Base-by-base conservation (phyloP, 2,888 invertebrate genomes). In the Conus canariensis region DNA sequence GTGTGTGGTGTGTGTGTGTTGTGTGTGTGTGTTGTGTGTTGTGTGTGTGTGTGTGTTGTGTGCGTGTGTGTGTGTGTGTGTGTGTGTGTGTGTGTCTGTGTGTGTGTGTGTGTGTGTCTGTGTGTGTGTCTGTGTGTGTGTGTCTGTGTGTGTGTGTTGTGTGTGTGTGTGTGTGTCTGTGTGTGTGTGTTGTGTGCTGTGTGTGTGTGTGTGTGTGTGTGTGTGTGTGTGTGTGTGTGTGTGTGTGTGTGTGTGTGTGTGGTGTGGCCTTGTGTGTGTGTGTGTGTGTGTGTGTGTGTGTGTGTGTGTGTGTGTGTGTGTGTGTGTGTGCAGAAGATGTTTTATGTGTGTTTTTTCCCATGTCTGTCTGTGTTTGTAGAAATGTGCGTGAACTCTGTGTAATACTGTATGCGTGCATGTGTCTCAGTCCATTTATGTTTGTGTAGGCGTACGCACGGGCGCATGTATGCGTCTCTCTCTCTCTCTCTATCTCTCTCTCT, bases 201-300 rank as follows among this genome's bases (percentile, higher is more conserved):
- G 70, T 70, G 70, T 22, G 70, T 22, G 70, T 22, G 70, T 22
- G 70, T 22, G 70, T 22, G 16, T 22, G 70, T 22, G 70, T 70
- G 70, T 22, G 22, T 70, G 70, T 70, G 70, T 70, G 70, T 70
- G 70, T 70, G 70, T 70, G 70, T 70, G 70, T 70, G 70, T 70
- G 70, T 70, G 70, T 19, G 70, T 70, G 70, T 19, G 70, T 70
- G 70, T 70, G 70, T 70, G 70, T 70, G 70, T 70, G 70, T 22
- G 70, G 70, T 70, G n/a, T 22, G 70, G 12, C 16, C 3, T 0
- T 16, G 70, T 22, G 70, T 22, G 70, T 70, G 16, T 70, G 70
- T 70, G 70, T 70, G 70, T 70, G 70, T 19, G 70, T 70, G 70
- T 70, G 70, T 70, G 19, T 70, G 70, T 22, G 70, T 70, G 16